These are phyloP conservation scores for Aporophyla lueneburgensis DNA, from an alignment of 2,888 invertebrate genomes.

Conservation along the genomic window DNA sequence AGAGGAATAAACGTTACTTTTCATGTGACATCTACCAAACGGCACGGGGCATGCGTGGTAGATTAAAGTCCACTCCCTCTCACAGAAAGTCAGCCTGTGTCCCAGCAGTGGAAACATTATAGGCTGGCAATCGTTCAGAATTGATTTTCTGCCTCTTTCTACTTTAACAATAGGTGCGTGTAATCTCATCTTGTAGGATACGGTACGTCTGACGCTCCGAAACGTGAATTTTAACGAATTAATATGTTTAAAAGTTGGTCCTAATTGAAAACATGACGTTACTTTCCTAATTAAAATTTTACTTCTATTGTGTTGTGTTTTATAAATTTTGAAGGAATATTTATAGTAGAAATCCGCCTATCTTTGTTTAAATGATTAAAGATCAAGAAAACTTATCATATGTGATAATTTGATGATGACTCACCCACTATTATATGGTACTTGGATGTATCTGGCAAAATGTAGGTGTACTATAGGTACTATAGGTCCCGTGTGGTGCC, in stretches of 20 bases:
- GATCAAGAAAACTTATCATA: background rate
- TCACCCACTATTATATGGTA: too few species aligned
- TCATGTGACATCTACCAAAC: too few species aligned
- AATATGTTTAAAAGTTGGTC: constrained; percentile 60
- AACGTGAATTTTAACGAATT: constrained; percentile 59
- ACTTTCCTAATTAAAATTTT: constrained; percentile 43
- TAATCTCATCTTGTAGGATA: constrained; percentile 64
- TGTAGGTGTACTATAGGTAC: too few species aligned
- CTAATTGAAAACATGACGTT: constrained; percentile 39
- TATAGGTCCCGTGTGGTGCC: too few species aligned
- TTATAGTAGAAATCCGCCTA: background rate
- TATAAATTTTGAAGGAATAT: background rate
- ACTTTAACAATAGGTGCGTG: constrained; percentile 37
- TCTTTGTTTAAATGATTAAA: background rate
- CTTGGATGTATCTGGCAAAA: background rate
- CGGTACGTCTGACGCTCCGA: constrained; percentile 44
- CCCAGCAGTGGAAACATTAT: background rate
- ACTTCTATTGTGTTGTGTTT: constrained; percentile 1
- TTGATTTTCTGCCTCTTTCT: constrained; percentile 38
- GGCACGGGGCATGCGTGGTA: too few species aligned
- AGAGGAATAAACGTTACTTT: too few species aligned
- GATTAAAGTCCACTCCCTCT: too few species aligned
- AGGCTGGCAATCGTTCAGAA: background rate
- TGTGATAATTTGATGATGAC: background rate
- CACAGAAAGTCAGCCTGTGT: background rate